phyloP scores from a whole-genome alignment of 2,888 invertebrate species.

The Bibio marci region DNA sequence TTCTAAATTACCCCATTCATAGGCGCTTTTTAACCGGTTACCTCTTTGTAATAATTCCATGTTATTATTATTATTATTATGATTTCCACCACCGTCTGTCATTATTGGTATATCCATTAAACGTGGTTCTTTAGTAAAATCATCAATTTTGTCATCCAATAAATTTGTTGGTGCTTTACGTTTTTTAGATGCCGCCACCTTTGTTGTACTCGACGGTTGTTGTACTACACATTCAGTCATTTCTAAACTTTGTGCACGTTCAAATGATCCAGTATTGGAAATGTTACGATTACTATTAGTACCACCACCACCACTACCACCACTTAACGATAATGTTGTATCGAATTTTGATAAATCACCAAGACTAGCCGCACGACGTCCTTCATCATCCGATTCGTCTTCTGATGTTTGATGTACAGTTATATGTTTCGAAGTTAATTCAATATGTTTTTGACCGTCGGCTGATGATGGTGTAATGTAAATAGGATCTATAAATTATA shows the following conservation, averaged over 20 bases:
- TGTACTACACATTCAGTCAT: slow-evolving; percentile 34
- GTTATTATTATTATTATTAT: slow-evolving; percentile 33
- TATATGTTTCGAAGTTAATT: slow-evolving; percentile 55
- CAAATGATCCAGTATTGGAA: slow-evolving; percentile 38
- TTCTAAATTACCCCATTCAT: slow-evolving; percentile 59
- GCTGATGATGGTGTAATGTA: too few relatives aligned
- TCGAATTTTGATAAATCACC: slow-evolving; percentile 60
- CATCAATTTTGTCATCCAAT: slow-evolving; percentile 19
- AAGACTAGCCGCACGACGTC: slow-evolving; percentile 59
- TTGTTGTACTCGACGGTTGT: slow-evolving; percentile 10
- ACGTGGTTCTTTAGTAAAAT: slow-evolving; percentile 19
- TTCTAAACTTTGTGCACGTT: slow-evolving; percentile 66
- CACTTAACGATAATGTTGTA: slow-evolving; percentile 22
- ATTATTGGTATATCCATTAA: too few relatives aligned
- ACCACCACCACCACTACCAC: too few relatives aligned
- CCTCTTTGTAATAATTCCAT: slow-evolving; percentile 49
- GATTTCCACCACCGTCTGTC: too few relatives aligned
- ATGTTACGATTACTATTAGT: slow-evolving; percentile 1
- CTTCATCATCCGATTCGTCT: slow-evolving; percentile 37
- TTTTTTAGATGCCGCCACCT: slow-evolving; percentile 39
- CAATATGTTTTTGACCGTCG: slow-evolving; percentile 41
- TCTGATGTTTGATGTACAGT: slow-evolving; percentile 43
- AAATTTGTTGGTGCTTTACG: slow-evolving; percentile 43
- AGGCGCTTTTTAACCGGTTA: slow-evolving; percentile 53
- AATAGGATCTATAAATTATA: too few relatives aligned